Base-by-base conservation (phyloP, 1,140 invertebrate genomes). In the Acyrthosiphon pisum region DNA sequence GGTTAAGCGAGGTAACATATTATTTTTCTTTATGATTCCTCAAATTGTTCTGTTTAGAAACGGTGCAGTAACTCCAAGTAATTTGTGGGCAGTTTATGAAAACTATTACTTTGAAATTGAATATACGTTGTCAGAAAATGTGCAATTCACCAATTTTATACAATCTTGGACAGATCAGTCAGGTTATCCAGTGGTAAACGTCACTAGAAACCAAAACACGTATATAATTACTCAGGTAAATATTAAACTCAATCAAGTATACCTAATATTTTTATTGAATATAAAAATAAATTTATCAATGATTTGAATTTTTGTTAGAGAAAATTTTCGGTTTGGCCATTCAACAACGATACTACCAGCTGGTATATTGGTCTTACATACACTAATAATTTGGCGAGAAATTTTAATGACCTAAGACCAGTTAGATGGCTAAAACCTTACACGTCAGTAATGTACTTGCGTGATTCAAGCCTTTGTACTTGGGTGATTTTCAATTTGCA, bases 91-190 rank as follows among this genome's bases (percentile, higher is more conserved):
- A 23, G 48, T 60, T 4, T 93, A 44, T 89, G 93, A 93, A n/a
- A 60, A 92, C 20, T 87, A 93, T 93, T 93, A 86, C 14, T 93
- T 86, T 50, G 93, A 84, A 0, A 60, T 3, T n/a, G 68, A 22
- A 41, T 91, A n/a, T 37, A 1, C 56, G 30, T 30, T 92, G n/a
- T 2, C 37, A 1, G 35, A 68, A 22, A 44, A 50, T 3, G 30
- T 88, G 35, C 22, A 56, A 1, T 87, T 91, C 30, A 93, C 81
- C 23, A 93, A 94, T 3, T 96, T 98, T 9, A 96, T 97, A 95
- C 95, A 97, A 2, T 96, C 96, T 37, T 98, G 97, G 97, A 97
- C 97, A 0, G 95, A 96, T 26, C 96, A 98, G 94, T 95, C 97
- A 87, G 98, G 98, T 50, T 97, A 97, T 94, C 98, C 98, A 0